phyloP scores from a whole-genome alignment of 2,797 vertebrate species.

The Sebastes miniatus region DNA sequence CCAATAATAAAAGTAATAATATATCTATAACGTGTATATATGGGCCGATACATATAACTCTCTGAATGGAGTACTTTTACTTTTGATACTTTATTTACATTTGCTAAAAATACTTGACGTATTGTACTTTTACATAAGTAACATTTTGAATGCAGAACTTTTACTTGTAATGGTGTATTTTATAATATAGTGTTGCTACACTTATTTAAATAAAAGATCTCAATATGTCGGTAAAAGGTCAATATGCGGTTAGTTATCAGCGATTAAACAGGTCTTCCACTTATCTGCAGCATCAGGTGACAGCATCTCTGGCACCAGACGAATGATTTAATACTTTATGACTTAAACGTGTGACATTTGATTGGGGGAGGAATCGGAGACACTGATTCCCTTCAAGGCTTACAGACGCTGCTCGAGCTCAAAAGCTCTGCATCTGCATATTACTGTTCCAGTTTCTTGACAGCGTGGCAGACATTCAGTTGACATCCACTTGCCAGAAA shows the following conservation, averaged over 20 bases:
- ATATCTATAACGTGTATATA: neutral
- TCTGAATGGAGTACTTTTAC: neutral
- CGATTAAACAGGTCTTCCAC: neutral
- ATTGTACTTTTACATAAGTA: neutral
- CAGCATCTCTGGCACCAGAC: slow-evolving; percentile 6
- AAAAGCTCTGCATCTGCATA: slow-evolving; percentile 21
- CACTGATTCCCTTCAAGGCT: slow-evolving; percentile 22
- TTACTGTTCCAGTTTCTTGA: slow-evolving; percentile 28
- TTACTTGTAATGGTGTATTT: neutral
- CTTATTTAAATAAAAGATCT: neutral
- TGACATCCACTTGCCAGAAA: neutral
- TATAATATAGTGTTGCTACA: neutral
- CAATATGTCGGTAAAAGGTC: neutral
- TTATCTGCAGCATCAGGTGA: neutral
- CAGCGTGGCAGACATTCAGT: slow-evolving; percentile 2
- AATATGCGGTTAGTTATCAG: neutral
- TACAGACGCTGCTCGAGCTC: neutral
- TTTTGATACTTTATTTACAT: neutral
- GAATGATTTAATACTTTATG: slow-evolving; percentile 38
- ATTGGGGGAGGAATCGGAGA: slow-evolving; percentile 32
- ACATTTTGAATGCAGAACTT: neutral
- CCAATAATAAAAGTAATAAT: neutral
- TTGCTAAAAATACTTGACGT: neutral
- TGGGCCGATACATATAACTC: neutral
- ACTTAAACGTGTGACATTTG: slow-evolving; percentile 32